Evolutionary conservation across 2,888 invertebrate species (phyloP).

Genomic region (Iphiclides podalirius): DNA sequence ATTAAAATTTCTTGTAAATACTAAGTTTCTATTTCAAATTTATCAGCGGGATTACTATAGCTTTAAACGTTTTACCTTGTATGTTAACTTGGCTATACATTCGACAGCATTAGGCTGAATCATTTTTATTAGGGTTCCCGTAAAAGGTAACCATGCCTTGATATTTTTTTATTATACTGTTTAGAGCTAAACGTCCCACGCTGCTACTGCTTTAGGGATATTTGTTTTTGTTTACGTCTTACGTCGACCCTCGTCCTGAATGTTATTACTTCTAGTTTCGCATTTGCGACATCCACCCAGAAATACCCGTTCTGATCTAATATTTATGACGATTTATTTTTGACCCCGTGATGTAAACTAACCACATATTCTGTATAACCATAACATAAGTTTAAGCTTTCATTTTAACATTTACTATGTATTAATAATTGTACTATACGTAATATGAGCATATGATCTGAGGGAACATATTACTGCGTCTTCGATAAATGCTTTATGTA

Average conservation of each 20-base stretch:
- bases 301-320: background rate
- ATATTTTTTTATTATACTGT: slow-evolving; percentile 7
- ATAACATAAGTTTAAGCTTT: no score
- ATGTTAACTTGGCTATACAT: no score
- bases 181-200: slow-evolving; percentile 1
- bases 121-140: background rate
- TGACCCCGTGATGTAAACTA: background rate
- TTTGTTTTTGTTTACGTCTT: slow-evolving; percentile 15
- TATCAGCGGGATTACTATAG: no score
- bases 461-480: no score
- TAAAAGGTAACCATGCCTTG: slow-evolving; percentile 1
- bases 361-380: background rate
- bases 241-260: slow-evolving; percentile 10
- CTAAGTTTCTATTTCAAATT: no score
- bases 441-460: no score
- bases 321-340: slow-evolving; percentile 1
- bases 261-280: slow-evolving; percentile 9
- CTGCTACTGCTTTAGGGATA: slow-evolving; percentile 1
- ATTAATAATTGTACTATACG: no score
- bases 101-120: no score
- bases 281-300: slow-evolving; percentile 3
- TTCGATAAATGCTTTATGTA: no score
- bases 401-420: no score
- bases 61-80: no score
- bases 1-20: no score